Conservation (phyloP, 2,113 vertebrate genomes). For the Serilophus lunatus region DNA sequence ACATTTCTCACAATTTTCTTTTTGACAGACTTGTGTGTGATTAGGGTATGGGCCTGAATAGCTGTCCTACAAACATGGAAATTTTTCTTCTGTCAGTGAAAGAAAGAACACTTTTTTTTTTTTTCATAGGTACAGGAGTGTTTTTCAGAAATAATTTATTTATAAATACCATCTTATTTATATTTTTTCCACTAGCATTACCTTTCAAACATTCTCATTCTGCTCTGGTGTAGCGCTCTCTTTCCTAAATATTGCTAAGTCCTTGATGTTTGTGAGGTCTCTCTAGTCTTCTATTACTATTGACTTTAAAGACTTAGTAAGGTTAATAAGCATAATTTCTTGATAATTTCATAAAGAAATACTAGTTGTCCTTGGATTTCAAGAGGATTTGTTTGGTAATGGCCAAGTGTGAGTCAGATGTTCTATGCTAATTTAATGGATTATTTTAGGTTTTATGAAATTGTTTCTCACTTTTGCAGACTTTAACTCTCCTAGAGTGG, state of each 20-base stretch:
- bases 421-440: not conserved
- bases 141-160: not conserved
- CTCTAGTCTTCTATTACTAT: not conserved
- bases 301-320: not conserved
- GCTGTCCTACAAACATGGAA: not conserved
- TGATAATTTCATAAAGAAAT: not conserved
- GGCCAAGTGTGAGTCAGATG: fast-evolving
- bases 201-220: not conserved
- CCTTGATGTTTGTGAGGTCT: not conserved
- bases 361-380: not conserved
- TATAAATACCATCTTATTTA: not conserved
- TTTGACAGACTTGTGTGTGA: not conserved
- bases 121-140: not conserved
- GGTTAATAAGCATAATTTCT: fast-evolving
- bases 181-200: not conserved
- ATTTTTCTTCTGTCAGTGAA: not conserved
- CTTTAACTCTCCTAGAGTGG: not conserved
- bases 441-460: not conserved
- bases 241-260: not conserved
- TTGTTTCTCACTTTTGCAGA: fast-evolving
- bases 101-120: not conserved
- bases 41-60: not conserved
- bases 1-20: not conserved
- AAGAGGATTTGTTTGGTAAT: not conserved
- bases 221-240: not conserved